Base-by-base conservation (phyloP, 1,140 invertebrate species). In the Calycopis cecrops region DNA sequence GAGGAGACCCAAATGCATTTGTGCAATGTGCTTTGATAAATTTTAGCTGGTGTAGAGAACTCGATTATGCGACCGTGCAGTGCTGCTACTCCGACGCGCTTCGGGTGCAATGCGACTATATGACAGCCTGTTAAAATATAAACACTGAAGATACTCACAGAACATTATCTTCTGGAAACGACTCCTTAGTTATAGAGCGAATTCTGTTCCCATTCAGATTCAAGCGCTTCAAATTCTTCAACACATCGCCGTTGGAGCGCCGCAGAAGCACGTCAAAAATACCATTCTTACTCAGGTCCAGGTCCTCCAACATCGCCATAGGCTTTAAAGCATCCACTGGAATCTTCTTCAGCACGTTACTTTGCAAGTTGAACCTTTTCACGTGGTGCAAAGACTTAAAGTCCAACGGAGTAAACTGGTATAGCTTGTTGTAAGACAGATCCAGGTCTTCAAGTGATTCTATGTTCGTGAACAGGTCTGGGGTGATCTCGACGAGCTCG, bases 371-470 rank as follows among this genome's bases (percentile, higher is more conserved):
- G 0, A 88, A 63, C 35, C 64, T 74, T 62, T 76, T 82, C 0
- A 88, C 54, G 12, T 70, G 65, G 6, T 53, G 63, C 51, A 88
- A 59, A 35, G 69, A 59, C 52, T 76, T 78, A 49, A 88, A 87
- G 56, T 86, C 79, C 40, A 80, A 53, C 1, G 65, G 57, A 60
- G 77, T 83, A 14, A 88, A 70, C 10, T 70, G 68, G 9, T 65
- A 61, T 18, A 91, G 66, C 53, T 87, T 81, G 63, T 91, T 91
- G 50, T 87, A 74, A 0, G 89, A 90, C 7, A 91, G 52, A 62
- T 91, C 89, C 4, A 91, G 49, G 21, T 75, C 82, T 74, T 84
- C 78, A 11, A 90, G 62, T 9, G 57, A 57, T 6, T 73, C 59
- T 11, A 81, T 69, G 2, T 84, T 85, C 0, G 77, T 76, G 51